These are phyloP conservation scores for Taxidea taxus DNA, from an alignment of 2,113 vertebrate species.

Conservation along the genomic window DNA sequence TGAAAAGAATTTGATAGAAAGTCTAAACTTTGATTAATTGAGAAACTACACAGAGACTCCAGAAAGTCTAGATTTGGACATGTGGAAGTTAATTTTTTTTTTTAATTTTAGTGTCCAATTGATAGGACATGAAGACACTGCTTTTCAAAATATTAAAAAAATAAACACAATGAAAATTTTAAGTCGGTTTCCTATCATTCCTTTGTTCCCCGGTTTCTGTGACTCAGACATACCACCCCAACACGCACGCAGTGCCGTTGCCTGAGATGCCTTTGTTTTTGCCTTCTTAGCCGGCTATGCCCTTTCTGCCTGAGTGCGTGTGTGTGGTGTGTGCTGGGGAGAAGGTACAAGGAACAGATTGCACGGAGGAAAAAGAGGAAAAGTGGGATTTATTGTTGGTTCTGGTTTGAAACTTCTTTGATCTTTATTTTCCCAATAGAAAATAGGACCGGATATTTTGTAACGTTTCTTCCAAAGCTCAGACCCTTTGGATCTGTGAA, in stretches of 20 bases:
- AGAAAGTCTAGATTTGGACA: background rate
- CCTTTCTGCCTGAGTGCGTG: background rate
- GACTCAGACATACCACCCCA: background rate
- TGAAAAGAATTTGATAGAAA: background rate
- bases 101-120: background rate
- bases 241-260: rapidly evolving
- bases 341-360: background rate
- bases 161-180: background rate
- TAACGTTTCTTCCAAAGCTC: background rate
- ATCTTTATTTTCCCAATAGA: background rate
- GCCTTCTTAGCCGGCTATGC: background rate
- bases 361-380: background rate
- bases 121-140: background rate
- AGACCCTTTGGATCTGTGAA: background rate
- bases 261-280: background rate
- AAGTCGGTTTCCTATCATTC: background rate
- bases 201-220: background rate
- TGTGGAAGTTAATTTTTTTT: background rate
- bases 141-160: background rate
- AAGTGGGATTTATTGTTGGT: background rate
- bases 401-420: background rate
- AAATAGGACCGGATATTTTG: background rate
- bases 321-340: background rate
- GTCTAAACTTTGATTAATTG: background rate
- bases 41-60: background rate